Evolutionary conservation across 2,888 invertebrate genomes (phyloP).

Genomic region (Ormyrus labotus): DNA sequence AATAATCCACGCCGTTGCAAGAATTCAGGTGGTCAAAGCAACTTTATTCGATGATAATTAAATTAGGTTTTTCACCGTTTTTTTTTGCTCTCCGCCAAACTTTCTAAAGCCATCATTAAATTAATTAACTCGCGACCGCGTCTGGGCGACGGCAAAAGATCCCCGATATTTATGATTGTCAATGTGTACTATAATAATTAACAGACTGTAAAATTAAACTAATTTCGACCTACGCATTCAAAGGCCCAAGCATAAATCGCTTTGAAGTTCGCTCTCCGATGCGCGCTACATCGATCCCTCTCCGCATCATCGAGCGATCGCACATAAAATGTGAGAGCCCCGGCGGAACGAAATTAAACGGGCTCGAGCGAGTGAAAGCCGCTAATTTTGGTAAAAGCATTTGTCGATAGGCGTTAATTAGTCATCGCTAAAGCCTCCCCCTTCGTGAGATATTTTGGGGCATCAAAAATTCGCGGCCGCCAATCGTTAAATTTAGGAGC

Average conservation of each 20-base stretch:
- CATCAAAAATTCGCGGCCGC: too few species aligned
- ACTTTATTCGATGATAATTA: too few species aligned
- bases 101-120: too few species aligned
- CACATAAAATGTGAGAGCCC: constrained; percentile 9
- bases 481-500: too few species aligned
- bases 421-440: background rate
- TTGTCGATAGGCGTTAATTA: constrained; percentile 16
- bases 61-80: background rate
- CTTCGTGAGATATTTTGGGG: too few species aligned
- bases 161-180: too few species aligned
- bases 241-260: background rate
- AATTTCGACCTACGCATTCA: background rate
- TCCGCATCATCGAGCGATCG: background rate
- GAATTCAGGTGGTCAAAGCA: too few species aligned
- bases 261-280: background rate
- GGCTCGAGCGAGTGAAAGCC: background rate
- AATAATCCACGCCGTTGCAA: background rate
- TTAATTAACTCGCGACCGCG: too few species aligned
- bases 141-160: too few species aligned
- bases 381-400: constrained; percentile 29
- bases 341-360: constrained; percentile 20
- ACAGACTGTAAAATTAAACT: constrained; percentile 12
- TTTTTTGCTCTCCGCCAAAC: too few species aligned
- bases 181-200: constrained; percentile 4
- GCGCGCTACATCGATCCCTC: background rate